Base-by-base conservation (phyloP, 2,888 invertebrate species). In the Hermodice carunculata region DNA sequence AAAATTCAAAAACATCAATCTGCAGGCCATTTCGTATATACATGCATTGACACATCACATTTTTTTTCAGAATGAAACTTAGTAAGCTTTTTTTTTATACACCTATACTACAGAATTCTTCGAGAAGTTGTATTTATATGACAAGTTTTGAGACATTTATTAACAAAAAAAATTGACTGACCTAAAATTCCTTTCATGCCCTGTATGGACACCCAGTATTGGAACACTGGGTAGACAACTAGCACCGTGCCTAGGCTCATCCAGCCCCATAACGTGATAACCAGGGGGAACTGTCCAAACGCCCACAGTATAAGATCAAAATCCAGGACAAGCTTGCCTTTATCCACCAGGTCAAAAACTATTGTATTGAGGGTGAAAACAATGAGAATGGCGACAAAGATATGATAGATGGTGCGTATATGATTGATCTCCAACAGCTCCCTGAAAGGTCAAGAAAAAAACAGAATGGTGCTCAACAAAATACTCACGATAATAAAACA, bases 361-460 rank as follows among this genome's bases (percentile, higher is more conserved):
- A 91, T 87, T 5, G 92, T 92, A 77, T 94, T 91, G 61, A 93
- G 86, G 56, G 93, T 89, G 69, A 94, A 87, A 37, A 92, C 87
- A 58, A 94, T 88, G 37, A 95, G 87, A 71, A 92, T 91, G 22
- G 92, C 92, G 51, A 92, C 89, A 85, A 94, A 95, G 71, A 95
- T 91, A 82, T 95, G 92, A 84, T 94, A 94, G 73, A 96, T 91
- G 2, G 94, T 92, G 76, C 90, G 89, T 77, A 96, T 91, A 85
- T 95, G 95, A 57, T 91, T 89, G 54, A 91, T 90, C 80, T 92
- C 90, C 75, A 93, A 89, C 26, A 96, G 88, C 67, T 92, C 92
- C 0, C 87, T 87, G 81, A 40, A 83, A 81, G 59, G 40, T 28
- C 60, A 70, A 66, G 57, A 54, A 28, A 63, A 44, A 64, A 34